Conservation (phyloP, 2,888 invertebrate genomes). For the Eurytoma adleriae region DNA sequence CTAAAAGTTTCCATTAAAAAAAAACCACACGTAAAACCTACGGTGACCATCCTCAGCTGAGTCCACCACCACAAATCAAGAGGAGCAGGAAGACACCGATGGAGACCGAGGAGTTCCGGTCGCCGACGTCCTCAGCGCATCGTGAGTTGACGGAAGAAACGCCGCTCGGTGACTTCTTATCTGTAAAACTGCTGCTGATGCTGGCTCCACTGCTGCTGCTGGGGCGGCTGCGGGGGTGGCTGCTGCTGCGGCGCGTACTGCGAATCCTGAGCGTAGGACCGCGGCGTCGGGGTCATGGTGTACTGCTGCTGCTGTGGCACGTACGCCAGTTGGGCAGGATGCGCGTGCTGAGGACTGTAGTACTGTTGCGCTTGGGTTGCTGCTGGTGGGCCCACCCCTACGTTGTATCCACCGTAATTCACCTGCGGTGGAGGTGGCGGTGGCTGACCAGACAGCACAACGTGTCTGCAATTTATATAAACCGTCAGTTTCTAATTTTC, state of each 20-base stretch:
- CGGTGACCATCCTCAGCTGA: too few relatives aligned
- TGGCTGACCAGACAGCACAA: slow-evolving; percentile 58
- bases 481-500: neutral
- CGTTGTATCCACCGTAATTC: slow-evolving; percentile 71
- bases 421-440: slow-evolving; percentile 72
- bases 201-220: slow-evolving; percentile 70
- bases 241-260: slow-evolving; percentile 74
- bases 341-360: slow-evolving; percentile 69
- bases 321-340: slow-evolving; percentile 71
- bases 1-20: too few relatives aligned
- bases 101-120: too few relatives aligned
- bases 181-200: slow-evolving; percentile 83
- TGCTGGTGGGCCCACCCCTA: slow-evolving; percentile 60
- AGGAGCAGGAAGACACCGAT: too few relatives aligned
- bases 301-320: slow-evolving; percentile 74
- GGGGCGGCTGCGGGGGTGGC: slow-evolving; percentile 67
- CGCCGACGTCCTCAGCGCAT: too few relatives aligned
- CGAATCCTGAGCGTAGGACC: slow-evolving; percentile 72
- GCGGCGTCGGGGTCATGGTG: slow-evolving; percentile 68
- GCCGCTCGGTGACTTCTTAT: slow-evolving; percentile 67
- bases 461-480: slow-evolving; percentile 37
- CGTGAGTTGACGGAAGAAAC: too few relatives aligned
- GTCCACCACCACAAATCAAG: too few relatives aligned
- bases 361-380: slow-evolving; percentile 72
- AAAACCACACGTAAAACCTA: too few relatives aligned